Evolutionary conservation across 1,140 invertebrate species (phyloP), one percentile per base, ranked within the genome.

Genomic region (Ceratina australensis): DNA sequence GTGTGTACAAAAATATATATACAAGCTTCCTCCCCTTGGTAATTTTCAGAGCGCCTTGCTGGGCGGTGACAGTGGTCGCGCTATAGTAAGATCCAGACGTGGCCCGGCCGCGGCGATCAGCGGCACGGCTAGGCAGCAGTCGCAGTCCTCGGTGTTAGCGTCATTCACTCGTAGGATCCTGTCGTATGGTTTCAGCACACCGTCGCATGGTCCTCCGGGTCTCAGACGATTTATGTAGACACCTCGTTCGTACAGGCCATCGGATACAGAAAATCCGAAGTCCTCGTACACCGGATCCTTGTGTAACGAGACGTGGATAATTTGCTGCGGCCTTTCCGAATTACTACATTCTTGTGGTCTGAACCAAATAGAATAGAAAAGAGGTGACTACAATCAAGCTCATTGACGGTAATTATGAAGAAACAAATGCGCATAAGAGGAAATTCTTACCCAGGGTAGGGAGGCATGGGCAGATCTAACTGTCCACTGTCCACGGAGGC

Each of bases 211-310:
- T 0, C 98, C 97, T 0, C 96, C 97, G 72, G 96, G 96, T 80
- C 97, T 93, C 49, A 99, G 96, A 78, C 97, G 94, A 91, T 98
- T 98, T 69, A 99, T 97, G 89, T 97, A 99, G 5, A 99, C 97
- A 0, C 98, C 98, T 69, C 96, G 94, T 88, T 98, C 97, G 86
- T 98, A 98, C n/a, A 98, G 92, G 0, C 98, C 98, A 91, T 99
- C 98, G 0, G 97, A 98, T 1, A 99, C 96, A 49, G 97, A 98
- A 91, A 99, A 99, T 0, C 98, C 98, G 92, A 98, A 99, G 91
- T 98, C 98, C 87, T 98, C 97, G 85, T 97, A 97, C 4, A 97
- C 95, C 0, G 95, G 95, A 88, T 98, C 97, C 92, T 98, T 98
- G 91, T 95, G 96, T 5, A 99, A 89, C 0, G 95, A 96, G 2